Percentiles rank a stretch among this genome's conserved stretches.
Conservation (phyloP, 2,888 invertebrate species). For the Notodonta ziczac region DNA sequence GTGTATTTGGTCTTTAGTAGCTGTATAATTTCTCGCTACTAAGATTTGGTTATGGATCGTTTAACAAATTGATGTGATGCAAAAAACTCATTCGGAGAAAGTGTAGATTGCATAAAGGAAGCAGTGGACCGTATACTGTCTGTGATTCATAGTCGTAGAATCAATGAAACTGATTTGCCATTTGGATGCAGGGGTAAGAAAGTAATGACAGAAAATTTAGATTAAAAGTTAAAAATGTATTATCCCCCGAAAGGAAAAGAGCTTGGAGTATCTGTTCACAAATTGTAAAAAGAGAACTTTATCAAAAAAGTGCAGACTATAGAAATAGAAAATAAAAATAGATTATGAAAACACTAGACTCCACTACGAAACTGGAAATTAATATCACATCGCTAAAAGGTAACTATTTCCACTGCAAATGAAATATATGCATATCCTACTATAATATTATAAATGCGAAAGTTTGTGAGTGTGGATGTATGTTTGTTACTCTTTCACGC, state of each 20-base stretch:
- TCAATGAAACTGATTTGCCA: neutral
- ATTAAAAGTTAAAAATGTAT: neutral
- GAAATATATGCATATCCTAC: too few relatives aligned
- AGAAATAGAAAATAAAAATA: neutral
- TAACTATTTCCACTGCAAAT: too few relatives aligned
- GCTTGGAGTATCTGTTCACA: neutral
- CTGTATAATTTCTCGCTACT: constrained; percentile 58
- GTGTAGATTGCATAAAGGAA: constrained; percentile 6
- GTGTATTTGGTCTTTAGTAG: constrained; percentile 36
- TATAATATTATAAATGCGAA: too few relatives aligned
- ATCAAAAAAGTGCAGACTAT: neutral
- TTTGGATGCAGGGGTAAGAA: neutral
- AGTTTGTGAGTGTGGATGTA: too few relatives aligned
- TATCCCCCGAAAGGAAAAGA: neutral
- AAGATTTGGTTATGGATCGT: constrained; percentile 63
- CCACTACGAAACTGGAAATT: too few relatives aligned
- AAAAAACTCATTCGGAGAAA: constrained; percentile 29
- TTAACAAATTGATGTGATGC: constrained; percentile 48
- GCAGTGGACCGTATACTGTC: constrained; percentile 2
- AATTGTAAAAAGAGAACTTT: neutral
- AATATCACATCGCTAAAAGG: too few relatives aligned
- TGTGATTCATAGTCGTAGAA: neutral
- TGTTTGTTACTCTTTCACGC: too few relatives aligned
- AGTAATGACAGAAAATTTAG: neutral
- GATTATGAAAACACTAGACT: too few relatives aligned